Evolutionary conservation across 1,140 invertebrate genomes (phyloP), one percentile per base, ranked within the genome.

Genomic region (Pseudomyrmex sp.): DNA sequence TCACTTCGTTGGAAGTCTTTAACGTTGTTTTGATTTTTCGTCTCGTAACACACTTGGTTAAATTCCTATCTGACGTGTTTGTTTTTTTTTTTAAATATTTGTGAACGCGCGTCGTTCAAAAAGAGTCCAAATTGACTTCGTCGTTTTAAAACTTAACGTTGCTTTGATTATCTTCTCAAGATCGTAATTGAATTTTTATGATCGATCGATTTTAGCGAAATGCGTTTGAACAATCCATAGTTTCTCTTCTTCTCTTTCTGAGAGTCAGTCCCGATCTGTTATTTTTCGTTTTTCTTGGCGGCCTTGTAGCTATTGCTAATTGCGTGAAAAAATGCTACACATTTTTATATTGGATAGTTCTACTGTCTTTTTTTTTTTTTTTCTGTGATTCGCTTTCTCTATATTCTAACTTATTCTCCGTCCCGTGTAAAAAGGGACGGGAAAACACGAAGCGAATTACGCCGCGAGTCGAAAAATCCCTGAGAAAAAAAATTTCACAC

Each of bases 361-460:
- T 63, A 46, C 23, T 63, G 44, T 52, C 12, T 13, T 46, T 58
- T 63, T 44, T 15, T 13, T 46, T 56, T 52, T 44, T 54, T 23
- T 0, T 26, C 3, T 26, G 20, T 26, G 46, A 77, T 77, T 70
- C 54, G 44, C 54, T 48, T 59, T 70, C 20, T 70, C 65, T 79
- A 69, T 18, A 70, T 18, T 35, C 35, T 79, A 70, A 79, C 58
- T 59, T 79, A 59, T 69, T 65, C 74, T 26, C 46, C 61, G 65
- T 15, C 73, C 48, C 56, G 20, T 8, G 12, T 58, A 23, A n/a
- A 48, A 35, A 58, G 44, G 35, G 13, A 79, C 65, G 76, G 59
- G 65, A 70, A 70, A 79, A 70, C n/a, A 70, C 35, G 44, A 79
- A 79, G 65, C 65, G 54, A 79, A 70, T 79, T 59, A 59, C 52